Percentiles rank a stretch among this genome's conserved stretches.
These are phyloP conservation scores for Zenarchopterus dispar DNA, from an alignment of 2,797 vertebrate genomes.

Conservation along the genomic window DNA sequence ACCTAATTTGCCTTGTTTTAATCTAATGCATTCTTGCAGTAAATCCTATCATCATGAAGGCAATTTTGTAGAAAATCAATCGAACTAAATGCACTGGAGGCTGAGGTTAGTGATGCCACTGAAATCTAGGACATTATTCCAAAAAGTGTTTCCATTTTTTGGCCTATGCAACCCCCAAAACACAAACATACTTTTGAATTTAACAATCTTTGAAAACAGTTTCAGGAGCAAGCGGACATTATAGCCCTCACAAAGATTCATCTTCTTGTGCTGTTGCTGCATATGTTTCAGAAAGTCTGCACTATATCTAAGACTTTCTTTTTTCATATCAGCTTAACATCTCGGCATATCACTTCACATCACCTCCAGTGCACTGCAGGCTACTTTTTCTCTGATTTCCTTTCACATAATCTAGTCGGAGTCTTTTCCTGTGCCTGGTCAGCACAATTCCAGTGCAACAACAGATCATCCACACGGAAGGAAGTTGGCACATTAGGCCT, in stretches of 20 bases:
- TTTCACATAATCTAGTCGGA: neutral
- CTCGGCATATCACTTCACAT: neutral
- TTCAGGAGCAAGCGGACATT: neutral
- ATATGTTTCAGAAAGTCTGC: neutral
- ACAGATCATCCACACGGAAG: neutral
- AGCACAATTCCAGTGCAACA: neutral
- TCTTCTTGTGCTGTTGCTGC: neutral
- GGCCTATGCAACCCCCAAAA: too few relatives aligned
- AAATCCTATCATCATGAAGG: too few relatives aligned
- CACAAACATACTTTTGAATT: too few relatives aligned
- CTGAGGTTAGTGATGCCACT: too few relatives aligned
- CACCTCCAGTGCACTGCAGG: neutral
- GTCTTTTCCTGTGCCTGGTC: neutral
- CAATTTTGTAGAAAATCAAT: too few relatives aligned
- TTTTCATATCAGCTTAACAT: neutral
- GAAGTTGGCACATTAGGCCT: neutral
- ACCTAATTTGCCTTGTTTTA: too few relatives aligned
- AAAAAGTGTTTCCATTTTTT: too few relatives aligned
- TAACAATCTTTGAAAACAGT: neutral
- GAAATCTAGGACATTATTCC: too few relatives aligned
- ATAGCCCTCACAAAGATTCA: constrained; percentile 8
- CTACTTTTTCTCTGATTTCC: neutral
- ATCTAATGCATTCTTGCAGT: too few relatives aligned
- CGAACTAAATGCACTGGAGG: too few relatives aligned
- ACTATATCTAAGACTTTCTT: too few relatives aligned